Conservation (phyloP, 2,797 vertebrate species). For the Novumbra hubbsi region DNA sequence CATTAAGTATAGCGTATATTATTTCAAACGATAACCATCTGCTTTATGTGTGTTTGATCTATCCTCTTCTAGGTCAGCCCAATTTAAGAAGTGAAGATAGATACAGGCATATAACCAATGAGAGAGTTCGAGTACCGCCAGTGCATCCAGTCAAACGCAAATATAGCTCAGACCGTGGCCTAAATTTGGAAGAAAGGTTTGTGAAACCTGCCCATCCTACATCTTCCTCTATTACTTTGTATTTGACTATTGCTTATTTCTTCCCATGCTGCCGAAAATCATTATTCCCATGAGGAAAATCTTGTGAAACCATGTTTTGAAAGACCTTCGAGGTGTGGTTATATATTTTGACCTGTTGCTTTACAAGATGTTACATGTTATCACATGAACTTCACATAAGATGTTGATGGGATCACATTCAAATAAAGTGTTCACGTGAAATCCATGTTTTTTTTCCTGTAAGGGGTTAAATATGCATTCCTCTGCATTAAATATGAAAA, state of each 20-base stretch:
- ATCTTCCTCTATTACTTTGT: neutral
- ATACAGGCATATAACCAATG: slow-evolving; percentile 70
- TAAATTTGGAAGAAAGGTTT: slow-evolving; percentile 75
- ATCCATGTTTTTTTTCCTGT: too few species aligned
- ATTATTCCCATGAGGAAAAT: neutral
- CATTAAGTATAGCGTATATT: neutral
- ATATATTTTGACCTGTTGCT: too few species aligned
- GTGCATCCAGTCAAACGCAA: slow-evolving; percentile 73
- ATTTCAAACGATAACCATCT: neutral
- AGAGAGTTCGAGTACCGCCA: slow-evolving; percentile 63
- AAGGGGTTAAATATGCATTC: too few species aligned
- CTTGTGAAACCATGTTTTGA: too few species aligned
- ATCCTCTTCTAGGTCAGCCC: slow-evolving; percentile 69
- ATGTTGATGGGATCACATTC: too few species aligned
- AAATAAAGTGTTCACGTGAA: neutral
- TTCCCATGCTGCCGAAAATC: too few species aligned
- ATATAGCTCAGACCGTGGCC: slow-evolving; percentile 66
- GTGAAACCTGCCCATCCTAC: slow-evolving; percentile 10
- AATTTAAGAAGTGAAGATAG: slow-evolving; percentile 77
- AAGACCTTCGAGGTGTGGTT: too few species aligned
- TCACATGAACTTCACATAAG: too few species aligned
- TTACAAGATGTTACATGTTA: too few species aligned
- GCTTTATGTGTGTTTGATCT: slow-evolving; percentile 16
- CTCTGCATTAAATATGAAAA: too few species aligned
- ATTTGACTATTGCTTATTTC: neutral